phyloP scores from a whole-genome alignment of 2,888 invertebrate genomes.

The Leptinotarsa tumamoca region DNA sequence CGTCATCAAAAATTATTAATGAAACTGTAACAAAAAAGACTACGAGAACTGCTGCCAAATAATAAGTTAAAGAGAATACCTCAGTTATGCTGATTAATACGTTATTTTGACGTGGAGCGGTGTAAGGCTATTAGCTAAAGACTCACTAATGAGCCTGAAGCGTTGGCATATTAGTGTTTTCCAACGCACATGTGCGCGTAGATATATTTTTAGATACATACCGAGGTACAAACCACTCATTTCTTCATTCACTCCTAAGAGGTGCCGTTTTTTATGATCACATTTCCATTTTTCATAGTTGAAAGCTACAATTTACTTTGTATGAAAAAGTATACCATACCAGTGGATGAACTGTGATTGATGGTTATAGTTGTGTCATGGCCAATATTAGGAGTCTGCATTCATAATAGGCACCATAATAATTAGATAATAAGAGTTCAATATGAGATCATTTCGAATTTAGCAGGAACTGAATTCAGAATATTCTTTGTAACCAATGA shows the following conservation, averaged over 20 bases:
- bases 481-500: too few relatives aligned
- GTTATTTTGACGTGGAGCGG: conserved; percentile 66
- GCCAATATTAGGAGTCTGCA: too few relatives aligned
- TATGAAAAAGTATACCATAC: not conserved
- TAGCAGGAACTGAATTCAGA: too few relatives aligned
- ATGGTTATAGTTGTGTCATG: too few relatives aligned
- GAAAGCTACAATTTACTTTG: not conserved
- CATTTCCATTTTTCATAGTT: conserved; percentile 28
- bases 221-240: conserved; percentile 53
- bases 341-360: not conserved
- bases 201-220: conserved; percentile 55
- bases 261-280: conserved; percentile 45
- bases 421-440: too few relatives aligned
- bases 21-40: conserved; percentile 10
- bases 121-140: conserved; percentile 66
- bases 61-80: conserved; percentile 28
- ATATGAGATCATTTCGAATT: too few relatives aligned
- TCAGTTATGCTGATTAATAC: conserved; percentile 63
- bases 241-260: conserved; percentile 32
- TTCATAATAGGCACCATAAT: too few relatives aligned
- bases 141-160: conserved; percentile 60
- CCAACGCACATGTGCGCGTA: conserved; percentile 53
- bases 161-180: conserved; percentile 61
- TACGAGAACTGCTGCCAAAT: not conserved
- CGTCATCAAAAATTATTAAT: conserved; percentile 12